A percentile compares a stretch with the other conserved stretches of the same genome.
Evolutionary conservation across 1,140 invertebrate species (phyloP).

Genomic region (Pseudobourletiella spinata): DNA sequence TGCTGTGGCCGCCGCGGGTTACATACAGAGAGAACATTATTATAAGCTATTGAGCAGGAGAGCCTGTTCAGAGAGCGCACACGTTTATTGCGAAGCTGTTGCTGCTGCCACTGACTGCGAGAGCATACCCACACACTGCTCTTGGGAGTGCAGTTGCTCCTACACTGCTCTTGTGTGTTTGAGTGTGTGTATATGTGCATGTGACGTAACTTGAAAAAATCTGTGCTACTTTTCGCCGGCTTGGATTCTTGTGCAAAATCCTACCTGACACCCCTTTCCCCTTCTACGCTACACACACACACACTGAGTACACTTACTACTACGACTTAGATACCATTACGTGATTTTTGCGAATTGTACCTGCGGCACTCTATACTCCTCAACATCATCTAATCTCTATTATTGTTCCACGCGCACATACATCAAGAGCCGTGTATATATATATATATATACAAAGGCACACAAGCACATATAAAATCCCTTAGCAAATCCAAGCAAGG

Average conservation of each 20-base stretch:
- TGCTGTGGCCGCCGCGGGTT: too few relatives aligned
- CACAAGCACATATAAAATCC: too few relatives aligned
- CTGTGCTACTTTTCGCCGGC: constrained; percentile 35
- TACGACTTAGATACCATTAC: neutral
- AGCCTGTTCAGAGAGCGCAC: constrained; percentile 23
- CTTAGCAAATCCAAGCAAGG: too few relatives aligned
- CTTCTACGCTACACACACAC: neutral
- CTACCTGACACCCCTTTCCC: constrained; percentile 41
- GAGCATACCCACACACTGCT: neutral
- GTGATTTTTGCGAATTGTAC: constrained; percentile 7
- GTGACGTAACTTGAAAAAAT: constrained; percentile 35
- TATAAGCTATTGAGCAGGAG: too few relatives aligned
- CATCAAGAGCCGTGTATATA: too few relatives aligned
- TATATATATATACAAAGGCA: neutral
- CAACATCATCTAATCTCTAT: too few relatives aligned
- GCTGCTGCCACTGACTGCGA: too few relatives aligned
- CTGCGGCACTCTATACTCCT: neutral
- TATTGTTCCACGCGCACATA: too few relatives aligned
- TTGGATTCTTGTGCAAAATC: constrained; percentile 33
- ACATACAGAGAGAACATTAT: too few relatives aligned
- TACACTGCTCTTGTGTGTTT: too few relatives aligned
- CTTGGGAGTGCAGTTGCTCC: neutral
- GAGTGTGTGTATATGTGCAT: neutral
- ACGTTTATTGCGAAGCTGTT: constrained; percentile 33
- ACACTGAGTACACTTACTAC: neutral